Evolutionary conservation across 2,113 vertebrate species (phyloP), one percentile per base, ranked within the genome.

Genomic region (Corythaeola cristata): DNA sequence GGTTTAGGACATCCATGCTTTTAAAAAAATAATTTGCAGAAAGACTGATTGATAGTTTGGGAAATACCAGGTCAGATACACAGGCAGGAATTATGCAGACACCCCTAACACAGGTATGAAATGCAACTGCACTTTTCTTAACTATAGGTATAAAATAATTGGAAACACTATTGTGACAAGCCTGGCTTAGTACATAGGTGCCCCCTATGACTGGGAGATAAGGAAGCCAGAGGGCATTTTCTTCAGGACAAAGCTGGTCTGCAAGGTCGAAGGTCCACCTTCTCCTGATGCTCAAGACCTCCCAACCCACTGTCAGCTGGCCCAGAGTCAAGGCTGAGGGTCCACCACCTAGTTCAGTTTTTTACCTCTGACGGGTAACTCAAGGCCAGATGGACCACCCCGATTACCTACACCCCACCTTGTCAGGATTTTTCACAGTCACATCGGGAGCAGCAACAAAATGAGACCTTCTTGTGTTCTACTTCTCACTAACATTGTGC

Each of bases 401-500:
- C 0, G 0, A 30, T 27, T 35, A 85, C 33, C 18, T 28, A 19
- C 20, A 74, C 14, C 12, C 8, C 66, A 76, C 37, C 56, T 44
- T 50, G 39, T 8, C 9, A 39, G 17, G 35, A 67, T 37, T 71
- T 72, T 59, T 53, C 58, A 91, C 32, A 84, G 50, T 33, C 52
- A 55, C 5, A 55, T 18, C 3, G 3, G 0, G 1, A 80, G 30
- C 53, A 86, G 55, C 49, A 73, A 52, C 0, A 0, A 37, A 67
- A 63, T 1, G 1, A 30, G 60, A 28, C 15, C 12, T 59, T 58
- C 73, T 35, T 28, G 21, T 1, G 7, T 66, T 64, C 56, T 69
- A 49, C 47, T 90, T 66, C 56, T 62, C 50, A 37, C 30, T 62
- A n/a, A 62, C 2, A 1, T 1, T n/a, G 37, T 1, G 5, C 22